Evolutionary conservation across 2,113 vertebrate species (phyloP), one percentile per base, ranked within the genome.

Genomic region (Spea multiplicata): DNA sequence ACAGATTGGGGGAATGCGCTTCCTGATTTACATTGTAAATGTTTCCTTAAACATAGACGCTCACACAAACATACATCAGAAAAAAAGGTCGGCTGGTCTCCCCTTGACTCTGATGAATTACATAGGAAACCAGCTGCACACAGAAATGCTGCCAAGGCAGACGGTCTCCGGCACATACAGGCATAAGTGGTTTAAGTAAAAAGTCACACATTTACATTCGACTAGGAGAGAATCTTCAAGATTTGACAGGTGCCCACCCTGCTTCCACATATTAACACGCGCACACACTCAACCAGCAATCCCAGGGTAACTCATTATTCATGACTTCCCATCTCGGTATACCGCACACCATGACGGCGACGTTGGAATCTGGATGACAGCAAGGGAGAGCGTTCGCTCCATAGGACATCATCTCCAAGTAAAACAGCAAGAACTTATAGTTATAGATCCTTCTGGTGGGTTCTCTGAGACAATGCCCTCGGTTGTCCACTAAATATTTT

Each of bases 61-160:
- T 65, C 71, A 79, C 45, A 47, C 17, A 30, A 17, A 62, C 47
- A 30, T 30, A 62, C 77, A 80, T 80, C 67, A 73, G 71, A 68
- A 57, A 80, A 45, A 62, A 80, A 44, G 67, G 53, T 50, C 57
- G 50, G 64, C 66, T 61, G 66, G 50, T 67, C 73, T 67, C 73
- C 77, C 59, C 44, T 49, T 67, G 77, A 80, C 77, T 73, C 73
- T 80, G 77, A 80, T 80, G 17, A 80, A 80, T 80, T 80, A 73
- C 71, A 73, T 66, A 73, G 73, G 70, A 71, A 67, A 80, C 72
- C 69, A 59, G 76, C 65, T 66, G 44, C 17, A 66, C 16, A 66
- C 76, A 72, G 62, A 59, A 80, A 80, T 67, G 59, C 77, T 80
- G 77, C 50, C 77, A 80, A 45, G 52, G 52, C 52, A 44, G 71